phyloP scores from a whole-genome alignment of 30 jellyfish, hydroid and myxozoan species.

The Hydractinia echinata region DNA sequence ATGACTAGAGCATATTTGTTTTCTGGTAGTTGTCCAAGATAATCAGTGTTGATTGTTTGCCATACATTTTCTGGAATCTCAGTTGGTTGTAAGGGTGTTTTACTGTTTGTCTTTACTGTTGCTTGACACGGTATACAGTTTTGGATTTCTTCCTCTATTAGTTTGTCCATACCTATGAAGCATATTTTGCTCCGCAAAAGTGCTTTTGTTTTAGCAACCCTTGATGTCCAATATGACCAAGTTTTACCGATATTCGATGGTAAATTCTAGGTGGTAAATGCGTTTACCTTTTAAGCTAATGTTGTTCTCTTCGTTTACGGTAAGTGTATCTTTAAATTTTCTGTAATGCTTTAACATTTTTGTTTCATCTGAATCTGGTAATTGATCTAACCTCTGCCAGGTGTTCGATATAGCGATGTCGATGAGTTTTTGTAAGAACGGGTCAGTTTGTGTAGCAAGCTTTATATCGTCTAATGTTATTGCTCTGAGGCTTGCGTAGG shows the following conservation, averaged over 20 bases:
- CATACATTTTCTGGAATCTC: conserved; percentile 17
- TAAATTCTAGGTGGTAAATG: conserved; percentile 29
- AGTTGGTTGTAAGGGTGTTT: conserved; percentile 19
- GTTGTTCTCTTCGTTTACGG: conserved; percentile 3
- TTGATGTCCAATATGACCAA: too few species aligned
- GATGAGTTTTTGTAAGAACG: neutral
- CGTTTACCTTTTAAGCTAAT: conserved; percentile 37
- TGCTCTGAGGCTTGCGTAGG: conserved; percentile 21
- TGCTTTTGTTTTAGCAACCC: conserved; percentile 10
- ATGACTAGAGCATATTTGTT: neutral
- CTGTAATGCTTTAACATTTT: conserved; percentile 13
- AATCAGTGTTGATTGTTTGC: conserved; percentile 18
- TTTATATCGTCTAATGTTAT: conserved; percentile 2
- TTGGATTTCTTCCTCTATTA: conserved; percentile 17
- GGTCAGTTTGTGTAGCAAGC: conserved; percentile 12
- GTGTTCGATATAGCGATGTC: neutral
- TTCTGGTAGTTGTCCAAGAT: conserved; percentile 9
- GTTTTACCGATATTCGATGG: conserved; percentile 30
- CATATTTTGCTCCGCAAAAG: conserved; percentile 41
- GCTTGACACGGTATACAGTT: conserved; percentile 59
- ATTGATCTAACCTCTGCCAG: neutral
- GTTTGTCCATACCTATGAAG: conserved; percentile 40
- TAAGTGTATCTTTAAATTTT: neutral
- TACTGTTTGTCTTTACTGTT: neutral
- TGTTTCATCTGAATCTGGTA: neutral